Base-by-base conservation (phyloP, 2,888 invertebrate genomes). In the Cheiracanthium punctorium region DNA sequence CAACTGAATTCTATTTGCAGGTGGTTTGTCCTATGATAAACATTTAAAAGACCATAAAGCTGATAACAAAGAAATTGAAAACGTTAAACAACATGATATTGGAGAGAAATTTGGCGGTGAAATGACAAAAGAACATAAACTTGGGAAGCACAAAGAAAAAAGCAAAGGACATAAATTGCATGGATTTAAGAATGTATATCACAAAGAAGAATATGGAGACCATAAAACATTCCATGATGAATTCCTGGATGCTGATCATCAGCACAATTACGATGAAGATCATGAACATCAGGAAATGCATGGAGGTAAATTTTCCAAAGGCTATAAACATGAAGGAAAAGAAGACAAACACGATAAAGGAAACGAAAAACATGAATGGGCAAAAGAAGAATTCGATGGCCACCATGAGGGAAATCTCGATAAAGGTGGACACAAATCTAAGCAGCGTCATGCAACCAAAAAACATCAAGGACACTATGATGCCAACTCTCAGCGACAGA, bases 131-230 rank as follows among this genome's bases (percentile, higher is more conserved):
- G 88, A 87, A 20, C 87, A 82, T 37, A 82, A 87, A 17, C 52
- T 76, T 1, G 88, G 87, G 0, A 87, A 84, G 28, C 80, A 87
- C 28, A 41, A 70, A 7, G 80, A 80, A 28, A 88, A 88, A n/a
- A 87, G 88, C 43, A 73, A 77, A 10, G 88, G 88, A 0, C 87
- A 87, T 74, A 88, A 88, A 30, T 72, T 72, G 12, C 79, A 82
- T 32, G 88, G 88, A 1, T 88, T 88, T 71, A 88, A 88, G 71
- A 88, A 88, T 48, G 87, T 87, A 2, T 88, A 88, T 58, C 88
- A 88, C 77, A 88, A 88, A 20, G 88, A 88, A 33, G 88, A 88
- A 71, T 88, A 87, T 37, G 88, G 88, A 7, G 82, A 88, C 52
- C 87, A 87, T n/a, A 88, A 88, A 70, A 80, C 82, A 5, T 88